Evolutionary conservation across 1,140 invertebrate genomes (phyloP).

Genomic region (Zaprionus inermis): DNA sequence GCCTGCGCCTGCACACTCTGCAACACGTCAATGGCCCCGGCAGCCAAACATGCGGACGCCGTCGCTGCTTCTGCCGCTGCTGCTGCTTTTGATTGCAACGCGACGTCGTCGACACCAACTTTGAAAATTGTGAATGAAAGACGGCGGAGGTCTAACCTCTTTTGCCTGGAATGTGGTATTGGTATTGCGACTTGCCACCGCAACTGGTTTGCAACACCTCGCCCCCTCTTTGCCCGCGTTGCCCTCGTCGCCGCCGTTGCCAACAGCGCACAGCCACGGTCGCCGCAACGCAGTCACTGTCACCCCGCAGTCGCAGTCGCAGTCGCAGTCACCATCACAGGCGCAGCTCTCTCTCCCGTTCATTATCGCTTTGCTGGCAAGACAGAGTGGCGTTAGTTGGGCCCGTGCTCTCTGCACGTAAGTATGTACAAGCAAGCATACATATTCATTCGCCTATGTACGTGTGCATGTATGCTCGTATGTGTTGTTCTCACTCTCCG

Average conservation of each 20-base stretch:
- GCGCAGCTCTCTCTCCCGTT: slow-evolving; percentile 38
- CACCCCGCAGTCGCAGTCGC: slow-evolving; percentile 1
- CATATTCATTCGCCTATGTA: background rate
- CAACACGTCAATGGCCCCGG: slow-evolving; percentile 36
- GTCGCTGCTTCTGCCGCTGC: slow-evolving; percentile 23
- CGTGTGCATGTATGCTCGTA: background rate
- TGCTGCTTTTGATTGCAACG: slow-evolving; percentile 22
- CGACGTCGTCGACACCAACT: slow-evolving; percentile 25
- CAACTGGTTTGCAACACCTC: slow-evolving; percentile 66
- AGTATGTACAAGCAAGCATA: background rate
- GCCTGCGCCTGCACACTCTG: slow-evolving; percentile 9
- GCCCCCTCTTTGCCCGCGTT: background rate
- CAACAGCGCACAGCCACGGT: background rate
- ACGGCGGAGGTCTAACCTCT: slow-evolving; percentile 70
- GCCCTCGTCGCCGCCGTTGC: background rate
- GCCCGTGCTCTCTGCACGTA: slow-evolving; percentile 24
- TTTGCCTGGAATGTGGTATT: slow-evolving; percentile 72
- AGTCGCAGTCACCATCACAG: slow-evolving; percentile 25
- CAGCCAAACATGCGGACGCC: slow-evolving; percentile 35
- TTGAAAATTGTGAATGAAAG: slow-evolving; percentile 78
- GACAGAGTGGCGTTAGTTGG: slow-evolving; percentile 65
- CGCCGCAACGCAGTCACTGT: background rate
- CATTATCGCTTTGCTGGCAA: slow-evolving; percentile 77
- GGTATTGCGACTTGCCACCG: slow-evolving; percentile 71
- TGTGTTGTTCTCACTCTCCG: slow-evolving; percentile 26